phyloP scores from a whole-genome alignment of 1,140 invertebrate species.

The Achroia grisella region DNA sequence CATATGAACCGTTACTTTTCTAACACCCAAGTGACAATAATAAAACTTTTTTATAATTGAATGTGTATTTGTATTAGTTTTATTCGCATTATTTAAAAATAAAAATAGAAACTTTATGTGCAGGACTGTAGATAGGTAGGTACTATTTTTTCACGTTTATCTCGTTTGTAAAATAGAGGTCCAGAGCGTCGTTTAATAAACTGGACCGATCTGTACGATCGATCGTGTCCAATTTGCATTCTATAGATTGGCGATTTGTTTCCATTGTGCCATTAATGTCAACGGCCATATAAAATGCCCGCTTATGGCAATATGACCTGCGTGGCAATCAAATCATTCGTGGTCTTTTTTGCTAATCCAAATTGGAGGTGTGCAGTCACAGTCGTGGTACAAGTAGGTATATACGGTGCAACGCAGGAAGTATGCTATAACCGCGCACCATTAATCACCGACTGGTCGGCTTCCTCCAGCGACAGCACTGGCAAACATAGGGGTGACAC shows the following conservation, averaged over 20 bases:
- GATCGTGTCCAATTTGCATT: conserved; percentile 1
- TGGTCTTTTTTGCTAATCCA: conserved; percentile 26
- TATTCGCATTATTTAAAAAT: too few species aligned
- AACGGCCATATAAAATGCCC: conserved; percentile 24
- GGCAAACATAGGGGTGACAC: conserved; percentile 28
- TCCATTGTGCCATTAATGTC: conserved; percentile 24
- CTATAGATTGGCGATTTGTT: conserved; percentile 14
- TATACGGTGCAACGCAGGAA: conserved; percentile 30
- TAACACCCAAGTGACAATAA: too few species aligned
- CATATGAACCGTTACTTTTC: too few species aligned
- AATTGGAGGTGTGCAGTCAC: conserved; percentile 15
- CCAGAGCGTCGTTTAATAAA: too few species aligned
- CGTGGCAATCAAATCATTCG: conserved; percentile 23
- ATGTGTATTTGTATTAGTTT: too few species aligned
- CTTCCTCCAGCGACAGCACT: conserved; percentile 25
- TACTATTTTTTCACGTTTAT: too few species aligned
- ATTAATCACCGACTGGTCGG: conserved; percentile 37
- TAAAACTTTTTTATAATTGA: too few species aligned
- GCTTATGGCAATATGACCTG: conserved; percentile 19
- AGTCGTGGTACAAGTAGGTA: neutral
- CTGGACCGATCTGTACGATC: neutral
- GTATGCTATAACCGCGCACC: conserved; percentile 39
- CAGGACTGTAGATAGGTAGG: neutral
- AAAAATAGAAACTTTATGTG: too few species aligned
- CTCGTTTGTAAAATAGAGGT: too few species aligned